Percentiles rank a stretch among this genome's conserved stretches.
phyloP scores from a whole-genome alignment of 2,888 invertebrate genomes.

The Trachelus stipa region DNA sequence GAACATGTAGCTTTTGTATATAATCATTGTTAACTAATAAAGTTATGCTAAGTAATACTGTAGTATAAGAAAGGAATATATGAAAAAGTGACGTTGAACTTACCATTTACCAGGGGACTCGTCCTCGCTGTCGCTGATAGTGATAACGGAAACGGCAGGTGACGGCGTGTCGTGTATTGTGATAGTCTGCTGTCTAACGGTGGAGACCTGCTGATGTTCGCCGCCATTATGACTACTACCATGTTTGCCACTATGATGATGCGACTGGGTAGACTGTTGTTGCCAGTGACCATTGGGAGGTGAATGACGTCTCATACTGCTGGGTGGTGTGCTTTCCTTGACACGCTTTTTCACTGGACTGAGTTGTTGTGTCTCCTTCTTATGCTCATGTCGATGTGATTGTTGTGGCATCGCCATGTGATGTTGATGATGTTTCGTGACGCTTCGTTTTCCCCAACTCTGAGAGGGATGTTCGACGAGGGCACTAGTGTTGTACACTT shows the following conservation, averaged over 20 bases:
- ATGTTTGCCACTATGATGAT: conserved; percentile 50
- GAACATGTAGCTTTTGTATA: neutral
- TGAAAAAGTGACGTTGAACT: conserved; percentile 22
- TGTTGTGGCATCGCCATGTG: conserved; percentile 72
- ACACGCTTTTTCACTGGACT: conserved; percentile 98
- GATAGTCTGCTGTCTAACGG: conserved; percentile 82
- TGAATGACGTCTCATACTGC: conserved; percentile 63
- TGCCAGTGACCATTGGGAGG: conserved; percentile 66
- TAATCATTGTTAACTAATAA: neutral
- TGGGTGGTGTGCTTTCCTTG: conserved; percentile 93
- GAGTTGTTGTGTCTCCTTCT: conserved; percentile 89
- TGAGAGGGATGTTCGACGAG: conserved; percentile 69
- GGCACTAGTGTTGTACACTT: conserved; percentile 71
- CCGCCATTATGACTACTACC: conserved; percentile 50
- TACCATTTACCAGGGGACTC: conserved; percentile 73
- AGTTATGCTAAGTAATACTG: neutral
- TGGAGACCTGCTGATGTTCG: conserved; percentile 63
- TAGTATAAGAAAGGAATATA: neutral
- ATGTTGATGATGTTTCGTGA: conserved; percentile 73
- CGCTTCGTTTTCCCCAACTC: conserved; percentile 68
- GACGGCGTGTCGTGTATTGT: conserved; percentile 96
- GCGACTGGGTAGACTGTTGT: conserved; percentile 51
- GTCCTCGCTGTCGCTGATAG: conserved; percentile 95
- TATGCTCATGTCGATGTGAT: conserved; percentile 73
- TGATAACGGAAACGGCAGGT: conserved; percentile 94